These are phyloP conservation scores for Eulithis testata DNA, from an alignment of 2,888 invertebrate genomes.

Conservation along the genomic window DNA sequence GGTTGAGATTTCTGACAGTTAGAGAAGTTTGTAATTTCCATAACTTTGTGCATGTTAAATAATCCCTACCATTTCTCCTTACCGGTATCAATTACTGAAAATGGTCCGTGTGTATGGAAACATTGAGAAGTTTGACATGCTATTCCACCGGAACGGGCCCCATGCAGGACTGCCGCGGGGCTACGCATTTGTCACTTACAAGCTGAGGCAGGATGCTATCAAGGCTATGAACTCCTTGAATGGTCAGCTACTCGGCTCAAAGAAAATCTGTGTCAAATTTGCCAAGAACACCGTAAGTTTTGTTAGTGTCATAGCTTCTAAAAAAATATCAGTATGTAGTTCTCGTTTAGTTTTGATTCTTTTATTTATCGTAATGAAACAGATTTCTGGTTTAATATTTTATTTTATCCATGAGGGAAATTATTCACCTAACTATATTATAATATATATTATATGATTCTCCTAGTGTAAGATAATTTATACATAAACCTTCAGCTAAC, in stretches of 20 bases:
- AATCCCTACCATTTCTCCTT: conserved; percentile 76
- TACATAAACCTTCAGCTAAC: too few species aligned
- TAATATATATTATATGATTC: too few species aligned
- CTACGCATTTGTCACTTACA: conserved; percentile 96
- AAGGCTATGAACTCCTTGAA: conserved; percentile 89
- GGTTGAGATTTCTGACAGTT: not conserved
- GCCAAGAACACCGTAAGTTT: conserved; percentile 87
- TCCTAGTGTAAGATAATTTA: too few species aligned
- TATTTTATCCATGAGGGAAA: too few species aligned
- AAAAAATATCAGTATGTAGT: too few species aligned
- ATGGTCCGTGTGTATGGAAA: conserved; percentile 96
- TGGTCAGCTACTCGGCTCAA: conserved; percentile 89
- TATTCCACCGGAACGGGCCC: conserved; percentile 96
- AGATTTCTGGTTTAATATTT: too few species aligned
- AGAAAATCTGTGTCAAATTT: conserved; percentile 91
- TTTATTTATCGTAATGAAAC: too few species aligned
- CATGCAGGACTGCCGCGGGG: conserved; percentile 95
- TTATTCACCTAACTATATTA: too few species aligned
- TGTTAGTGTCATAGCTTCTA: not conserved
- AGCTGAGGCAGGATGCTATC: conserved; percentile 87
- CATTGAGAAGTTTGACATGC: conserved; percentile 97
- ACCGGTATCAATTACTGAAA: conserved; percentile 98
- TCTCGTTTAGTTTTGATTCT: too few species aligned
- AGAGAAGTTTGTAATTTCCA: not conserved
- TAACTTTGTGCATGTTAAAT: conserved; percentile 15